Base-by-base conservation (phyloP, 2,113 vertebrate species). In the Geococcyx californianus region DNA sequence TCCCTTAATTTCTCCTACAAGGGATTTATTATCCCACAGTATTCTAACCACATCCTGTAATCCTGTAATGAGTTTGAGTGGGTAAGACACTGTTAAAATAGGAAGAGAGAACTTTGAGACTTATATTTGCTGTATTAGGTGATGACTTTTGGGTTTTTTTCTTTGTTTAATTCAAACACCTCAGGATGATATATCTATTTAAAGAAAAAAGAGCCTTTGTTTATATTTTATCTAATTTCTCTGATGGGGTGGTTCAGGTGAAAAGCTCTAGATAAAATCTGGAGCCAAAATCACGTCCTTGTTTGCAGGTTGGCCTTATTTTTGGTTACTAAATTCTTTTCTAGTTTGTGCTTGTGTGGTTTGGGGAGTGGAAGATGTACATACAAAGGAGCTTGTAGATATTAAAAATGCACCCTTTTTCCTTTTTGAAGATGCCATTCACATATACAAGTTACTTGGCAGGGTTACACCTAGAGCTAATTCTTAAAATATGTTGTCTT, bases 401-500 rank as follows among this genome's bases (percentile, higher is more conserved):
- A 12, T 5, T 83, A 20, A 56, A 75, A 87, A 69, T 36, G 15
- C 31, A 66, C 1, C 17, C 15, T 56, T 76, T 59, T 51, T 42
- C 8, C 4, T 72, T 67, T 62, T 84, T 8, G 17, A 70, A 72
- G 17, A 15, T 1, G 26, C 17, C 44, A 1, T 69, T 69, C 21
- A 62, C 14, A 69, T 15, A 25, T 62, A 7, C 0, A 63, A 38
- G 20, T 81, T 67, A 19, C 21, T 75, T 62, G 29, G 11, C 34
- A 54, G 6, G 36, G 15, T 84, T 78, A 36, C 4, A 36, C 9
- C 40, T 54, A 21, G 38, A 83, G 14, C 24, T 73, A 86, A 82
- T 60, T 60, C 29, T 82, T 77, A 38, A 23, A 23, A 55, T 94
- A 16, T 78, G 28, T 96, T 95, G 90, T 97, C 55, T 96, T 77